phyloP scores from a whole-genome alignment of 2,113 vertebrate species.

The Leuciscus idus region DNA sequence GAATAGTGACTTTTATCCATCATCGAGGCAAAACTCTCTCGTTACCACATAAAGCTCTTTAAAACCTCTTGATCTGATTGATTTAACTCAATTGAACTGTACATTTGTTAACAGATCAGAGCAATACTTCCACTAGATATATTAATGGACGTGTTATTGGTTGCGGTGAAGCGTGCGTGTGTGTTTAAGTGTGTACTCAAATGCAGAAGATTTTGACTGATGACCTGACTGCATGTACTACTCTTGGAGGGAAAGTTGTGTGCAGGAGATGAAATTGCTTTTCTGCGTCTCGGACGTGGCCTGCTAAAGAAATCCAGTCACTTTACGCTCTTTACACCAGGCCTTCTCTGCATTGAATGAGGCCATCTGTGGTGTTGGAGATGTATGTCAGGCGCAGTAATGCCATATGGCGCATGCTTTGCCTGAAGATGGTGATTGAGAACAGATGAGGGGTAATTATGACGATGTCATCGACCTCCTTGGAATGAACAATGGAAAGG shows the following conservation, averaged over 20 bases:
- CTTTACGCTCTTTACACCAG: background rate
- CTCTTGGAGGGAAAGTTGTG: conserved; percentile 38
- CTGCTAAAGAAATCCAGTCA: background rate
- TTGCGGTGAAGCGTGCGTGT: background rate
- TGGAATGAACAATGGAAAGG: background rate
- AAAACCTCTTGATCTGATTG: conserved; percentile 9
- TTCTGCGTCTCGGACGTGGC: background rate
- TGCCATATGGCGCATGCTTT: conserved; percentile 63
- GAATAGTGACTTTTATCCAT: conserved; percentile 13
- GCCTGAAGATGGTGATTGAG: conserved; percentile 55
- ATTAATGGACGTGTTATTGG: conserved; percentile 35
- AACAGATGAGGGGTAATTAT: conserved; percentile 65
- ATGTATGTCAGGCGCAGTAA: conserved; percentile 35
- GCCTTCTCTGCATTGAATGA: conserved; percentile 1
- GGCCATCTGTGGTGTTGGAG: conserved; percentile 28
- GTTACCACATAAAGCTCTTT: background rate
- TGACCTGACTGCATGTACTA: conserved; percentile 51
- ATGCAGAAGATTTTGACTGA: conserved; percentile 10
- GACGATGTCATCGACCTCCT: conserved; percentile 31
- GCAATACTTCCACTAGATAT: background rate
- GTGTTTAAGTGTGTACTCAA: conserved; percentile 42
- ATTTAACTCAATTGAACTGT: conserved; percentile 2
- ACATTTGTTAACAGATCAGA: conserved; percentile 19
- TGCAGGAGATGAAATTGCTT: background rate
- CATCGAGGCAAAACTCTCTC: background rate